A percentile compares a stretch with the other conserved stretches of the same genome.
Conservation (phyloP, 2,797 vertebrate genomes). For the Halcyon badia region DNA sequence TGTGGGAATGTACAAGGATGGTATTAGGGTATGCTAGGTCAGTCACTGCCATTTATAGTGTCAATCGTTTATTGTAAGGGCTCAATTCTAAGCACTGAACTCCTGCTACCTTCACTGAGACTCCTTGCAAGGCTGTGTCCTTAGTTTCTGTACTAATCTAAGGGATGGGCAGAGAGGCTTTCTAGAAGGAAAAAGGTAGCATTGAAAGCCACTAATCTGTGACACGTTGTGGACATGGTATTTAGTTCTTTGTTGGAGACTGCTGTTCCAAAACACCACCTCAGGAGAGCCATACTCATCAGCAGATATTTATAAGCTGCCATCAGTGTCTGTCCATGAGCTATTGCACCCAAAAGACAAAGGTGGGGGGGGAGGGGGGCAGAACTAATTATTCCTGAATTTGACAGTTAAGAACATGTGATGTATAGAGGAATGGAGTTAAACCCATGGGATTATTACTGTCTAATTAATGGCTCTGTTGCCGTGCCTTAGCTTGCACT, state of each 20-base stretch:
- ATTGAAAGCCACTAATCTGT: constrained; percentile 33
- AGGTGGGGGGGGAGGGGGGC: background rate
- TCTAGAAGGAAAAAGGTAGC: constrained; percentile 41
- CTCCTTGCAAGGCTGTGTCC: background rate
- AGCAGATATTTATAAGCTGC: constrained; percentile 67
- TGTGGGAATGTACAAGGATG: background rate
- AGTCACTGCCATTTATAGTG: background rate
- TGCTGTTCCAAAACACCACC: constrained; percentile 55
- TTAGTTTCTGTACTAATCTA: background rate
- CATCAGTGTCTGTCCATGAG: constrained; percentile 47
- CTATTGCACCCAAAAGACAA: constrained; percentile 64
- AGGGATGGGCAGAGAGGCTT: background rate
- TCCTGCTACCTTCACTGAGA: background rate
- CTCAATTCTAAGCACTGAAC: background rate
- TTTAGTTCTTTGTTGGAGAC: constrained; percentile 47
- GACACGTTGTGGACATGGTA: background rate
- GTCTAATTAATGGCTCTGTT: constrained; percentile 71
- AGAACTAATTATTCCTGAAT: constrained; percentile 69
- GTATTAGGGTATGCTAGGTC: background rate
- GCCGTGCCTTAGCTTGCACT: constrained; percentile 64
- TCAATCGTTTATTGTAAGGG: constrained; percentile 17
- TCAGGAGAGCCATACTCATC: constrained; percentile 56
- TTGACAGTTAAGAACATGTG: constrained; percentile 65
- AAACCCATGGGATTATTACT: constrained; percentile 68
- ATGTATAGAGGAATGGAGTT: constrained; percentile 69